Base-by-base conservation (phyloP, 2,888 invertebrate species). In the Lamellibrachia columna region DNA sequence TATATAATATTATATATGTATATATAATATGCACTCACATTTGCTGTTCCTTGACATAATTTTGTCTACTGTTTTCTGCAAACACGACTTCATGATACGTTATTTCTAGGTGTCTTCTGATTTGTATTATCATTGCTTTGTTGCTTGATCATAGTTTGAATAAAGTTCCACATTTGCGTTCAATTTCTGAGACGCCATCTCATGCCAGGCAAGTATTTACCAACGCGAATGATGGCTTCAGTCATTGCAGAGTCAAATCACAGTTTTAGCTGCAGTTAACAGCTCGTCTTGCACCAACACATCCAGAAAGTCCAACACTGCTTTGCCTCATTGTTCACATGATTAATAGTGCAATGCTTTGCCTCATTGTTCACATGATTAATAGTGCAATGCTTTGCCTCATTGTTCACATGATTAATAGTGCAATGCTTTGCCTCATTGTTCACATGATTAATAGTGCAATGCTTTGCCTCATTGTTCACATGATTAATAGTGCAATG, bases 101-200 rank as follows among this genome's bases (percentile, higher is more conserved):
- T 75, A 22, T n/a, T 75, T 75, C 75, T 75, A 75, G 75, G 75
- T 75, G 15, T 22, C 22, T 75, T 75, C 75, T 75, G 75, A 75
- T 75, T 75, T 75, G 15, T 75, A 75, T 75, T 75, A 75, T 75
- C 75, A n/a, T 75, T 75, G 75, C 75, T 75, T 75, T 75, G 75
- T 75, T 75, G 75, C 75, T 75, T 75, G 75, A 22, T 75, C 75
- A n/a, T 75, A 75, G 75, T 75, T 75, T 75, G 75, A 75, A 75
- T 75, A 75, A 75, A 75, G 75, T 75, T 15, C 75, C 75, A 75
- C 75, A 75, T 75, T 75, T 75, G 75, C 75, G 75, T 75, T 75
- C 75, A 75, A 75, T 75, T 75, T 75, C 75, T 75, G 75, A 75
- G 75, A 75, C 75, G 75, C 75, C 75, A 75, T 75, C 75, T 75